Evolutionary conservation across 1,140 invertebrate species (phyloP).

Genomic region (Rhagoletis zephyria): DNA sequence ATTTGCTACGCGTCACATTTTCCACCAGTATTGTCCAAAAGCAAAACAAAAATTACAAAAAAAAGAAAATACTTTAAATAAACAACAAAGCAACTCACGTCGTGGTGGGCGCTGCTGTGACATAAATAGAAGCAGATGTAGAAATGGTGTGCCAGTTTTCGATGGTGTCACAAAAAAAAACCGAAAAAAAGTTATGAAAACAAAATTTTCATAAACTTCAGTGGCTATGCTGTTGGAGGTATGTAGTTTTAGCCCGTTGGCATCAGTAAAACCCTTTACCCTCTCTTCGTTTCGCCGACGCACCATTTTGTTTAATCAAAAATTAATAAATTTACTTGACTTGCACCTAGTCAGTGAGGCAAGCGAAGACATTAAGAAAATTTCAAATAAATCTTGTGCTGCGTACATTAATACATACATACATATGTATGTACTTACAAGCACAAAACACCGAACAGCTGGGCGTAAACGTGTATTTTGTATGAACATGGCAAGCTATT

Average conservation of each 20-base stretch:
- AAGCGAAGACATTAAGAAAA: background rate
- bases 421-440: background rate
- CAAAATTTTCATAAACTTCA: background rate
- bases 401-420: background rate
- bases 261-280: background rate
- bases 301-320: conserved; percentile 1
- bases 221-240: too few species aligned
- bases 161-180: background rate
- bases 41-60: conserved; percentile 18
- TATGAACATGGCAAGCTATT: conserved; percentile 37
- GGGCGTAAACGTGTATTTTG: conserved; percentile 15
- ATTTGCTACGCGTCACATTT: conserved; percentile 48
- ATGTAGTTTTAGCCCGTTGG: background rate
- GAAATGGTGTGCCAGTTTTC: conserved; percentile 3
- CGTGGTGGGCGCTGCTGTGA: conserved; percentile 12
- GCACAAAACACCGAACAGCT: conserved; percentile 11
- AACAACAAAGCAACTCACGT: background rate
- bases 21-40: conserved; percentile 7
- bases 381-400: background rate
- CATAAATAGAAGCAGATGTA: conserved; percentile 49
- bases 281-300: background rate
- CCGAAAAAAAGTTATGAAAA: too few species aligned
- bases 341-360: background rate
- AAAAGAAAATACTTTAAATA: background rate
- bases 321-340: conserved; percentile 45